A percentile compares a stretch with the other conserved stretches of the same genome.
Evolutionary conservation across 2,113 vertebrate species (phyloP).

Genomic region (human (Homo sapiens)): DNA sequence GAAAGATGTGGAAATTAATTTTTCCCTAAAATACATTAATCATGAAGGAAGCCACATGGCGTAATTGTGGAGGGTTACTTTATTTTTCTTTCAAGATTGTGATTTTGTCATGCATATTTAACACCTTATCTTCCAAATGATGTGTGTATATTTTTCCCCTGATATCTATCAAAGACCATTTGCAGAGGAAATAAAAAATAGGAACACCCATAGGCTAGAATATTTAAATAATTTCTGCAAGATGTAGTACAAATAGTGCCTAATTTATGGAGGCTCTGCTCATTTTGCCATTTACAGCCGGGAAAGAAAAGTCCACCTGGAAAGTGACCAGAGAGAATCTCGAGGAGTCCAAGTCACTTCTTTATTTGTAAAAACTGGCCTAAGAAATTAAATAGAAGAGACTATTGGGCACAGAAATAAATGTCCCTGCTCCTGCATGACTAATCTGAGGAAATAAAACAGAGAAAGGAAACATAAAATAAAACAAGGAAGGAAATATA

Average conservation of each 20-base stretch:
- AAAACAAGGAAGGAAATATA: neutral
- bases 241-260: conserved; percentile 47
- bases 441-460: neutral
- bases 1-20: neutral
- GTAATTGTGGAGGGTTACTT: neutral
- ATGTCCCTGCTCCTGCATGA: neutral
- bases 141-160: conserved; percentile 27
- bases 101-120: conserved; percentile 58
- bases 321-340: neutral
- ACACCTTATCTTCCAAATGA: conserved; percentile 11
- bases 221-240: conserved; percentile 69
- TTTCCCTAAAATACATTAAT: conserved; percentile 2
- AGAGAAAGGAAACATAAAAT: neutral
- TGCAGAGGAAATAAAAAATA: conserved; percentile 68
- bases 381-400: conserved; percentile 12
- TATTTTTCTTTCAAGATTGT: conserved; percentile 51
- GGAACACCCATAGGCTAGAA: conserved; percentile 62
- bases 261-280: conserved; percentile 31
- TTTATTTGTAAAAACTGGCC: neutral
- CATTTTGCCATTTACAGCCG: neutral
- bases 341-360: neutral
- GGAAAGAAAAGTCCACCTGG: neutral
- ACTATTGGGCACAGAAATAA: neutral
- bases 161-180: conserved; percentile 51
- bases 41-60: neutral